Evolutionary conservation across 2,113 vertebrate genomes (phyloP).

Genomic region (Ifrita kowaldi): DNA sequence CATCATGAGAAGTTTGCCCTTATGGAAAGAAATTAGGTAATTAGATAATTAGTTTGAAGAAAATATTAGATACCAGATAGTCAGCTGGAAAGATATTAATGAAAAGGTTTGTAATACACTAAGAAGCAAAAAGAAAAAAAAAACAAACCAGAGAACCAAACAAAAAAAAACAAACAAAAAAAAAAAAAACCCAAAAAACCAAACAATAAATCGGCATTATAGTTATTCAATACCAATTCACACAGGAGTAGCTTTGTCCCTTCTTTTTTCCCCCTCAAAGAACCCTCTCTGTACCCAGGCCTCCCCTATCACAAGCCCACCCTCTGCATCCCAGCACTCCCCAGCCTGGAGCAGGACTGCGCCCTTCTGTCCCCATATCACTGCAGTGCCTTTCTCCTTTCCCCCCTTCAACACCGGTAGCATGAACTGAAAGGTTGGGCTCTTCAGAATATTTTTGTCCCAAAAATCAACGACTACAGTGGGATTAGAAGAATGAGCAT

Average conservation of each 20-base stretch:
- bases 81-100: neutral
- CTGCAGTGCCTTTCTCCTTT: neutral
- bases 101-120: neutral
- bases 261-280: rapidly evolving
- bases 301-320: neutral
- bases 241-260: neutral
- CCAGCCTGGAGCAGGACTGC: neutral
- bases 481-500: neutral
- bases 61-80: neutral
- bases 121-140: neutral
- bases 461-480: rapidly evolving
- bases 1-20: neutral
- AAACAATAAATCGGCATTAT: neutral
- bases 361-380: neutral
- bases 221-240: neutral
- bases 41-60: neutral
- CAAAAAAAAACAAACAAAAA: neutral
- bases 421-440: rapidly evolving
- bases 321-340: neutral
- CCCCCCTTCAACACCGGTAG: rapidly evolving
- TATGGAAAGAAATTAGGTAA: neutral
- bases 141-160: too few relatives aligned
- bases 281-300: neutral
- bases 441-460: rapidly evolving
- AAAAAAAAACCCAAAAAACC: neutral